Percentiles rank a stretch among this genome's conserved stretches.
Evolutionary conservation across 2,888 invertebrate genomes (phyloP).

Genomic region (Deilephila elpenor): DNA sequence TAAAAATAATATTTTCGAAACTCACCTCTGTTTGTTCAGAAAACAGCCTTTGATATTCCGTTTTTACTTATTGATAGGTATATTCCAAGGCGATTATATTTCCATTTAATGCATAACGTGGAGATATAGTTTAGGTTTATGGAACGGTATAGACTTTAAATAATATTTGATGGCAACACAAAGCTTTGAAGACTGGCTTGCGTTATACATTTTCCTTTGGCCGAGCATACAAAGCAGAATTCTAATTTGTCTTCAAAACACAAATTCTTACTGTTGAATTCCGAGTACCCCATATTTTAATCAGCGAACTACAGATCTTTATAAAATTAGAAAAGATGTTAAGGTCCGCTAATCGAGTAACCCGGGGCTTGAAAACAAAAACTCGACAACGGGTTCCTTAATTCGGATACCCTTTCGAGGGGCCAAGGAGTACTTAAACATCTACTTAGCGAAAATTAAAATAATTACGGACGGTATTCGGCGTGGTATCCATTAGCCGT

Average conservation of each 20-base stretch:
- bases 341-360: conserved; percentile 41
- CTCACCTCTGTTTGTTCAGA: not conserved
- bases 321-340: conserved; percentile 31
- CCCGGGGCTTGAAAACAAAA: conserved; percentile 42
- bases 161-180: not conserved
- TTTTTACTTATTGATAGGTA: not conserved
- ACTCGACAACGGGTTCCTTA: conserved; percentile 50
- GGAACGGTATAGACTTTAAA: not conserved
- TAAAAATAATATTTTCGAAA: not conserved
- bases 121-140: not conserved
- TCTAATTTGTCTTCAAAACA: not conserved
- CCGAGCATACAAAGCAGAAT: not conserved
- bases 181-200: not conserved
- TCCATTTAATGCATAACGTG: not conserved
- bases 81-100: not conserved
- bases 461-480: conserved; percentile 70
- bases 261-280: not conserved
- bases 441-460: conserved; percentile 71
- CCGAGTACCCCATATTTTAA: not conserved
- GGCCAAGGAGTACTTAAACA: conserved; percentile 64
- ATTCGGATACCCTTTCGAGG: conserved; percentile 56
- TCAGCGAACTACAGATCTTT: conserved; percentile 26
- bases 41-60: not conserved
- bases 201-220: not conserved
- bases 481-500: conserved; percentile 68